Percentiles rank a stretch among this genome's conserved stretches.
These are phyloP conservation scores for Coelopa pilipes DNA, from an alignment of 2,888 invertebrate species.

Conservation along the genomic window DNA sequence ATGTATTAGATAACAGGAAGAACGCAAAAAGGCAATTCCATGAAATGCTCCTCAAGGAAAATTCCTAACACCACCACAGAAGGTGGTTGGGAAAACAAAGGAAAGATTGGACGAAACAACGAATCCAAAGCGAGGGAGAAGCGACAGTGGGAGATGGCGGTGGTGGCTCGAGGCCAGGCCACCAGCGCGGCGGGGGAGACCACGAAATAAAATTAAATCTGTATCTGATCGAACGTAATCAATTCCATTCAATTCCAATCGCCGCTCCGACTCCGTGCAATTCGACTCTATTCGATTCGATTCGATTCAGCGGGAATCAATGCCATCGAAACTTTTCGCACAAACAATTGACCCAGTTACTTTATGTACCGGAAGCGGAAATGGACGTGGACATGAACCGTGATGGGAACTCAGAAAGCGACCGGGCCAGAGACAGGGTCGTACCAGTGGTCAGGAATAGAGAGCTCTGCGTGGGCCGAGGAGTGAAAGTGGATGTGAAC, in stretches of 20 bases:
- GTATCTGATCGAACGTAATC: slow-evolving; percentile 34
- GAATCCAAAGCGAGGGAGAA: too few relatives aligned
- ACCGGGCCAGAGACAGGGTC: neutral
- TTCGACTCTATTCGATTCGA: slow-evolving; percentile 27
- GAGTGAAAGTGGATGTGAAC: too few relatives aligned
- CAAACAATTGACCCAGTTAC: slow-evolving; percentile 61
- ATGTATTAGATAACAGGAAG: too few relatives aligned
- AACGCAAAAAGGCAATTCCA: too few relatives aligned
- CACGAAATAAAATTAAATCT: slow-evolving; percentile 35
- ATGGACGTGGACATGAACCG: slow-evolving; percentile 9
- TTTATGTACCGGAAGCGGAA: slow-evolving; percentile 58
- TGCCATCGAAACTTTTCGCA: slow-evolving; percentile 28
- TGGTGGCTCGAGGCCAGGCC: too few relatives aligned
- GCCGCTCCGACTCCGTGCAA: neutral
- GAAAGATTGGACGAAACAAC: too few relatives aligned
- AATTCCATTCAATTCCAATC: slow-evolving; percentile 31
- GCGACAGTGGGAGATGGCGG: too few relatives aligned
- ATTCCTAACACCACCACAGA: too few relatives aligned
- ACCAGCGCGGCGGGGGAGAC: neutral
- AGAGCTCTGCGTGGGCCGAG: too few relatives aligned
- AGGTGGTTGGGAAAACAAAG: too few relatives aligned
- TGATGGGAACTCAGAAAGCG: slow-evolving; percentile 2
- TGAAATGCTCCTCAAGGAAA: too few relatives aligned
- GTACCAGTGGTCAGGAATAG: neutral
- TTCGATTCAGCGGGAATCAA: neutral